Base-by-base conservation (phyloP, 2,797 vertebrate species). In the Neosilurus mollespiculum region DNA sequence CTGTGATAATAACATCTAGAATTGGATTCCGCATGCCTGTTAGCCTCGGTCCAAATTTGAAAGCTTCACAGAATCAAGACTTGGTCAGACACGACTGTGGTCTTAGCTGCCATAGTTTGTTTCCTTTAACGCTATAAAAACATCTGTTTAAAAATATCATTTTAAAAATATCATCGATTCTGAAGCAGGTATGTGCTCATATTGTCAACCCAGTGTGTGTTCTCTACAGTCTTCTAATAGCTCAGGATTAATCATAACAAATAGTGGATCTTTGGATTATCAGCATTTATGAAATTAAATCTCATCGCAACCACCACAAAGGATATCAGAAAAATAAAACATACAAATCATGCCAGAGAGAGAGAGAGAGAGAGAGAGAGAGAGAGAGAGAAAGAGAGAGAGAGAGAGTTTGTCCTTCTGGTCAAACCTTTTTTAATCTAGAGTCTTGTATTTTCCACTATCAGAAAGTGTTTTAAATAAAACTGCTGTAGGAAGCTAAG, bases 211-310 rank as follows among this genome's bases (percentile, higher is more conserved):
- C 86, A 84, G 88, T 86, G 49, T 88, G 58, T 61, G 75, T 49
- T 49, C 75, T 22, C 56, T 77, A 43, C 75, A 85, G 87, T 89
- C 87, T 91, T 87, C 79, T 89, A 87, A 91, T 84, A 89, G 87
- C 87, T 88, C 85, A 49, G 90, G 90, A 93, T 93, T 90, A 91
- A 89, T 84, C 80, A 62, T 85, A 87, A 92, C 89, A 91, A 90
- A 91, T 89, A 87, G 62, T 65, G 69, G 22, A 76, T 79, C 58
- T 78, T 83, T 79, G 85, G 83, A 91, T 92, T 90, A 90, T 89
- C 78, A 86, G 67, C 78, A 87, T 86, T 90, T 91, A 90, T 83
- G 87, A 83, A 80, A 88, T 87, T 30, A 84, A 85, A 34, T 82
- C 71, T 26, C 62, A 72, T 61, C 64, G 64, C 43, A 78, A 61